Conservation (phyloP, 2,888 invertebrate species). For the Gortyna flavago region DNA sequence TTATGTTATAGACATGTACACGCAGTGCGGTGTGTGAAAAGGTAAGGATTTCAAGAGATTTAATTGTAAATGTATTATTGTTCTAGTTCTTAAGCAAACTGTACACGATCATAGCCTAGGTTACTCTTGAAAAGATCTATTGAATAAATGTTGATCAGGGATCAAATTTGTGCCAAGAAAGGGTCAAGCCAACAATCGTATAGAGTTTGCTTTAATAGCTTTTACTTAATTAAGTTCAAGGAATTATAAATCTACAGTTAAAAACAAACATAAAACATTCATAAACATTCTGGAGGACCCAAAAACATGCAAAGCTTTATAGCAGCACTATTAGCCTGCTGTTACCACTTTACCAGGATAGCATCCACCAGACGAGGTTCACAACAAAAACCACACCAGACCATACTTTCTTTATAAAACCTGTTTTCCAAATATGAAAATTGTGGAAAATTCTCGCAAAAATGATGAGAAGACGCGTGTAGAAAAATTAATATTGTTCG, state of each 20-base stretch:
- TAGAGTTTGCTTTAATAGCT: not conserved
- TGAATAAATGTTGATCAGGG: not conserved
- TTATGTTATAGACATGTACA: slow-evolving; percentile 23
- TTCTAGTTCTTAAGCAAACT: slow-evolving; percentile 16
- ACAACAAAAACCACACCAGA: slow-evolving; percentile 45
- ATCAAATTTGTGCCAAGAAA: not conserved
- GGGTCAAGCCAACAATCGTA: not conserved
- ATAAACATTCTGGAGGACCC: slow-evolving; percentile 3
- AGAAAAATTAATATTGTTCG: slow-evolving; percentile 17
- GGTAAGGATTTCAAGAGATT: slow-evolving; percentile 8
- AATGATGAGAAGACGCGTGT: slow-evolving; percentile 18
- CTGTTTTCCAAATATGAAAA: slow-evolving; percentile 42
- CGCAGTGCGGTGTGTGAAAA: slow-evolving; percentile 41
- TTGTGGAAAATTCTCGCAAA: slow-evolving; percentile 19
- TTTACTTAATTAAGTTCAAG: not conserved
- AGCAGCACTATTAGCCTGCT: slow-evolving; percentile 40
- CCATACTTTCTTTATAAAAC: slow-evolving; percentile 28
- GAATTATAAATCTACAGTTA: slow-evolving; percentile 11
- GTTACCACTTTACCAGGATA: slow-evolving; percentile 42
- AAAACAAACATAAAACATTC: slow-evolving; percentile 11
- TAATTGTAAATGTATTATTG: not conserved
- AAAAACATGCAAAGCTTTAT: slow-evolving; percentile 62
- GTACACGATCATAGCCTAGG: not conserved
- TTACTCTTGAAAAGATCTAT: not conserved
- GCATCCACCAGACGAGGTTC: slow-evolving; percentile 36